Evolutionary conservation across 2,113 vertebrate species (phyloP).

Genomic region (Dasyornis broadbenti): DNA sequence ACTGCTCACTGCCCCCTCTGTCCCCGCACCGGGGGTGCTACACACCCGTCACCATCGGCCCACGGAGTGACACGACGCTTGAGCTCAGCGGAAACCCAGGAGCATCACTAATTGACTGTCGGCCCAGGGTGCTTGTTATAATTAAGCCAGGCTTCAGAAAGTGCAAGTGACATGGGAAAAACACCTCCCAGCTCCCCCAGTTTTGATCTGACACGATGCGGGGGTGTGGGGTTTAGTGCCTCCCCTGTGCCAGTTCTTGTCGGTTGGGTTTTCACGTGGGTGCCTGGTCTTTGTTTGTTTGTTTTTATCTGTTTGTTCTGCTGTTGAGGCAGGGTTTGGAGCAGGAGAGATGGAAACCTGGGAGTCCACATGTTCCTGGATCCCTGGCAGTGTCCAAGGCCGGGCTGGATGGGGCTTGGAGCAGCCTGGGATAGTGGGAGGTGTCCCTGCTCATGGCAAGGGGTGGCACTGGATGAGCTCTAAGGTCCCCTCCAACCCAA

Average conservation of each 20-base stretch:
- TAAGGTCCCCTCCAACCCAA: background rate
- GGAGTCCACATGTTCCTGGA: background rate
- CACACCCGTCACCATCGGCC: background rate
- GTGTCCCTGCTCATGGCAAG: background rate
- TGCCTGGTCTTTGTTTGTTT: background rate
- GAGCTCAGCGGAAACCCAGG: background rate
- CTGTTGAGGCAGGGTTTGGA: background rate
- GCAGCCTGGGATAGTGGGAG: background rate
- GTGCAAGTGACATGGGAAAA: background rate
- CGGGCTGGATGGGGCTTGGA: background rate
- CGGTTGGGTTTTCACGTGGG: background rate
- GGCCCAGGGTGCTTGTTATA: background rate
- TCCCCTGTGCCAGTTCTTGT: fast-evolving
- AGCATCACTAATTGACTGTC: background rate
- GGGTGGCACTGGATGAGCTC: background rate
- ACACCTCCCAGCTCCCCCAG: background rate
- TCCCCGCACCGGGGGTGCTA: fast-evolving
- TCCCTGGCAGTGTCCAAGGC: background rate
- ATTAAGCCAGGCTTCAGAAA: background rate
- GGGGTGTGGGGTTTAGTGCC: background rate
- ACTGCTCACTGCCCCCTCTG: background rate
- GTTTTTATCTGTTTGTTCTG: background rate
- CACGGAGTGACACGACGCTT: background rate
- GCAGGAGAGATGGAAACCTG: background rate
- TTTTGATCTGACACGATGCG: fast-evolving